These are phyloP conservation scores for Sapajus apella DNA, from an alignment of 2,113 vertebrate genomes.

Conservation along the genomic window DNA sequence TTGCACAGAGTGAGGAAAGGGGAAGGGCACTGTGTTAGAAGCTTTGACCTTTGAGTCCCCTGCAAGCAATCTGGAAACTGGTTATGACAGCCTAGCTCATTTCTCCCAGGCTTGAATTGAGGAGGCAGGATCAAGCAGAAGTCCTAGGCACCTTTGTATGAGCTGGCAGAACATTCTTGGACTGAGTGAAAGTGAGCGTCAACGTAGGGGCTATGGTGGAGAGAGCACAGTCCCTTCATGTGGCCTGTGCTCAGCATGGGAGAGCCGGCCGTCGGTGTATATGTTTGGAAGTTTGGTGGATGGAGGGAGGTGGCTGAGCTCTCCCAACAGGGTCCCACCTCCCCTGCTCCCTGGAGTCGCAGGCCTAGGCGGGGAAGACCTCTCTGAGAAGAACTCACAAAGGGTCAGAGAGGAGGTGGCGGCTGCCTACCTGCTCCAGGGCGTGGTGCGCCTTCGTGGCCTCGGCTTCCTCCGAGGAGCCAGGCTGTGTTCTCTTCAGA, in stretches of 20 bases:
- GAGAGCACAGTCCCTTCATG: neutral
- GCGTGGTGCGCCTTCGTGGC: conserved; percentile 92
- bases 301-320: neutral
- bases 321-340: no score
- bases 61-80: neutral
- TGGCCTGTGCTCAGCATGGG: fast-evolving
- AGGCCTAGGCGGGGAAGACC: neutral
- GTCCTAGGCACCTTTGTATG: neutral
- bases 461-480: conserved; percentile 90
- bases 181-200: neutral
- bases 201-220: neutral
- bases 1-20: neutral
- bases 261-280: fast-evolving
- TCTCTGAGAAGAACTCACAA: neutral
- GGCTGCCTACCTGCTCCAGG: conserved; percentile 90
- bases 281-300: neutral
- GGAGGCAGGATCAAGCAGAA: neutral
- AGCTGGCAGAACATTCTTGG: neutral
- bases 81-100: neutral
- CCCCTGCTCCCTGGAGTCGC: neutral
- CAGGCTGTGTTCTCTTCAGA: conserved; percentile 91
- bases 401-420: neutral
- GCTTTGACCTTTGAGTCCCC: neutral
- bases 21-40: neutral
- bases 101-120: neutral